Percentiles rank a stretch among this genome's conserved stretches.
Conservation (phyloP, 2,113 vertebrate species). For the Typhlomys cinereus region DNA sequence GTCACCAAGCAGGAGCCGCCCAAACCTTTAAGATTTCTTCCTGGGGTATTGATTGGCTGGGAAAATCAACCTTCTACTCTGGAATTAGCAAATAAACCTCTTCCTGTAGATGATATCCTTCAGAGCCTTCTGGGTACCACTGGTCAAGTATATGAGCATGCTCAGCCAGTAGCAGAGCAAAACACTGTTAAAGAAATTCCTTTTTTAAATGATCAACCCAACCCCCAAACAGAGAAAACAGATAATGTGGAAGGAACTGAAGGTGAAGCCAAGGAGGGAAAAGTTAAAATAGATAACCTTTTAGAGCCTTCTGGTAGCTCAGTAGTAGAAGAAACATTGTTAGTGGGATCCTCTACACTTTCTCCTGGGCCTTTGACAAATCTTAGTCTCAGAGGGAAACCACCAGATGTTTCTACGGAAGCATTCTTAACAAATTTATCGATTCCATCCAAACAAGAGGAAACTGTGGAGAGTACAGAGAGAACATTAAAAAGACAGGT, state of each 20-base stretch:
- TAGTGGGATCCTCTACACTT: constrained; percentile 74
- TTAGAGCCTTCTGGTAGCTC: constrained; percentile 71
- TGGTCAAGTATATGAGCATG: constrained; percentile 81
- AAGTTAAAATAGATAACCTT: constrained; percentile 68
- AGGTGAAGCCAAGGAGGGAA: constrained; percentile 84
- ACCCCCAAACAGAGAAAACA: constrained; percentile 80
- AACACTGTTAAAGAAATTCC: constrained; percentile 78
- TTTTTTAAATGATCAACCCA: constrained; percentile 82
- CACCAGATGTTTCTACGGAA: constrained; percentile 96
- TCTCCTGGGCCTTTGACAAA: constrained; percentile 75
- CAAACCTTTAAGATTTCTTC: constrained; percentile 95
- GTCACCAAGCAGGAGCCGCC: constrained; percentile 86
- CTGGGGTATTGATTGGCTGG: constrained; percentile 95
- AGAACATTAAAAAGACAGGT: constrained; percentile 76
- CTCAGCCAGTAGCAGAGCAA: constrained; percentile 76
- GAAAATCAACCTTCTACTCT: constrained; percentile 91
- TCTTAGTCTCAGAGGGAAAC: constrained; percentile 94
- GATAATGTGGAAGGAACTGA: constrained; percentile 87
- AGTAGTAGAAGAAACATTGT: constrained; percentile 73
- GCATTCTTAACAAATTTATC: constrained; percentile 91
- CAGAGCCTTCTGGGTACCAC: constrained; percentile 85
- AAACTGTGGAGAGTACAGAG: constrained; percentile 83
- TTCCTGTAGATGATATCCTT: constrained; percentile 87
- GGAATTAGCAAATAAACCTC: constrained; percentile 88
- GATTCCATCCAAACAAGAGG: constrained; percentile 83